Evolutionary conservation across 2,888 invertebrate genomes (phyloP), one percentile per base, ranked within the genome.

Genomic region (Timandra comae): DNA sequence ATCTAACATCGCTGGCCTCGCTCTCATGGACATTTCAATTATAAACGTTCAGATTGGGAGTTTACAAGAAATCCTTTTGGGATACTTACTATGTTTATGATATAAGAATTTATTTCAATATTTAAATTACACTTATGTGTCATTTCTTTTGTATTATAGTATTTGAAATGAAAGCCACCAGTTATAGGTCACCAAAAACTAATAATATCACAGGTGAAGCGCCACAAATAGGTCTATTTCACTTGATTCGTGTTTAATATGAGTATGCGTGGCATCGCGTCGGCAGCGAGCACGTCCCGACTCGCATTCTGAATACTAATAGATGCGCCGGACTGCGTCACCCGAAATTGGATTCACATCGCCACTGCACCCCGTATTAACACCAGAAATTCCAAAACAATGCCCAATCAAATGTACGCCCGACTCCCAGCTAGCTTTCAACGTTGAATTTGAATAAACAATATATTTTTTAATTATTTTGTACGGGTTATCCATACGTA

Each of bases 371-470:
- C 47, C 43, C 40, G 63, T 66, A 73, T 74, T 72, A 74, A 61
- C 58, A 55, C 43, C 47, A 40, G 46, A 45, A 41, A 41, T n/a
- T 37, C 46, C 56, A 57, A 76, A 80, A 84, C 81, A 80, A 79
- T 80, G 60, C 61, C 64, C 79, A 79, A 82, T 81, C 75, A 81
- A 70, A 71, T 62, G 55, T 16, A n/a, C n/a, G n/a, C n/a, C n/a
- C n/a, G n/a, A 47, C 50, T 30, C 26, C 7, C 22, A 8, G 7
- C 22, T n/a, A n/a, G 7, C 22, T 8, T 9, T 7, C 22, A 22
- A 5, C 4, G 8, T 9, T 22, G 8, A 5, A 4, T 24, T 24
- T 11, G n/a, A 11, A 10, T 11, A n/a, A 24, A 22, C 28, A 41
- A 29, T 32, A 6, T 28, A 40, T 38, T 43, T 29, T 10, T 27